Conservation (phyloP, 2,797 vertebrate species). For the Micromesistius poutassou region DNA sequence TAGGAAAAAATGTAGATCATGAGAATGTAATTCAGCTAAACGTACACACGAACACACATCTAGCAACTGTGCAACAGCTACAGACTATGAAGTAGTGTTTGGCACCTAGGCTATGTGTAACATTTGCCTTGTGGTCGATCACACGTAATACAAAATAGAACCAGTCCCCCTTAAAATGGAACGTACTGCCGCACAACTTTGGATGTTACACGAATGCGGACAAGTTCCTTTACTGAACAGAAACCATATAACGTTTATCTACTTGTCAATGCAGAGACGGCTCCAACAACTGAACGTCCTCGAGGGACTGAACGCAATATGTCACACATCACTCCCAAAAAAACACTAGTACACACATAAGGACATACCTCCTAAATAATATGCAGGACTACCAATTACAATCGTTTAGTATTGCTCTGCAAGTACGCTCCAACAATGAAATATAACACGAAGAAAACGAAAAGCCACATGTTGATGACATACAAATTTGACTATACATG, state of each 20-base stretch:
- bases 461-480: constrained; percentile 57
- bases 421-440: constrained; percentile 11
- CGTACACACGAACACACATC: neutral
- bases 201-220: neutral
- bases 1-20: neutral
- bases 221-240: neutral
- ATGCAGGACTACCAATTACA: neutral
- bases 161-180: neutral
- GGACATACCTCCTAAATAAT: neutral
- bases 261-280: neutral
- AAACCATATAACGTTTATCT: neutral
- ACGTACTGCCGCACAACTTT: neutral
- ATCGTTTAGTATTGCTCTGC: neutral
- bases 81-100: neutral
- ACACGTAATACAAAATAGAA: neutral
- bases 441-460: constrained; percentile 17
- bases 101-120: neutral
- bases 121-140: neutral
- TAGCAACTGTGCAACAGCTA: neutral
- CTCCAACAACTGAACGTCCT: neutral
- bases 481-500: constrained; percentile 3
- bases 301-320: neutral
- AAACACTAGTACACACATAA: neutral
- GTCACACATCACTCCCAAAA: neutral
- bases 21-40: neutral